phyloP scores from a whole-genome alignment of 2,888 invertebrate species.

The Agonopterix alstromeriana region DNA sequence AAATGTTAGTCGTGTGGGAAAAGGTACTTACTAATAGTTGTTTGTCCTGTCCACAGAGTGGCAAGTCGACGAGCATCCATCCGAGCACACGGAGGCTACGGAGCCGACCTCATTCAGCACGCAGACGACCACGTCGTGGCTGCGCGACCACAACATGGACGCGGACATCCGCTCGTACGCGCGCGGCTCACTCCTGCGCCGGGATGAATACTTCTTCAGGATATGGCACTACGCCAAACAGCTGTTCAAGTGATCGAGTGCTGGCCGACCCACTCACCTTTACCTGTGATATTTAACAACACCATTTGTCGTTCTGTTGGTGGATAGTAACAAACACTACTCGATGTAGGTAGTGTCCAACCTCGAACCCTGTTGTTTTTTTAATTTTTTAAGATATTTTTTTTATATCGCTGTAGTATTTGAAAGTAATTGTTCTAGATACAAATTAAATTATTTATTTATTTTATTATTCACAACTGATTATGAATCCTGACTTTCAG shows the following conservation, averaged over 20 bases:
- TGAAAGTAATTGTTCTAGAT: slow-evolving; percentile 42
- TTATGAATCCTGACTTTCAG: slow-evolving; percentile 25
- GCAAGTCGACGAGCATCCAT: slow-evolving; percentile 58
- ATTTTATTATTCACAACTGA: slow-evolving; percentile 30
- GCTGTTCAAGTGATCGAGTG: slow-evolving; percentile 81
- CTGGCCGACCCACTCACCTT: slow-evolving; percentile 35
- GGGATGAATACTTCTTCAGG: slow-evolving; percentile 97
- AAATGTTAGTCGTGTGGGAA: slow-evolving; percentile 44
- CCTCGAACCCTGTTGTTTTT: slow-evolving; percentile 33
- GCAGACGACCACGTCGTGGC: slow-evolving; percentile 96
- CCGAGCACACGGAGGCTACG: slow-evolving; percentile 79
- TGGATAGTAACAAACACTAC: slow-evolving; percentile 37
- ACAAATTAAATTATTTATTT: slow-evolving; percentile 55
- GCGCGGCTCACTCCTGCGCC: slow-evolving; percentile 87
- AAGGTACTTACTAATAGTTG: slow-evolving; percentile 77
- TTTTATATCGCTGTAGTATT: slow-evolving; percentile 32
- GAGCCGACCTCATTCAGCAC: slow-evolving; percentile 92
- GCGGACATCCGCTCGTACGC: slow-evolving; percentile 94
- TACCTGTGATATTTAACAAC: slow-evolving; percentile 68
- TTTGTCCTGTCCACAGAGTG: slow-evolving; percentile 33
- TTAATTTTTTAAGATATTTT: slow-evolving; percentile 39
- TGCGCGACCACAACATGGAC: slow-evolving; percentile 95
- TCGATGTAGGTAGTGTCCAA: slow-evolving; percentile 21
- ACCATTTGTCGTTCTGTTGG: slow-evolving; percentile 35
- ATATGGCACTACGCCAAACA: slow-evolving; percentile 93